phyloP scores from a whole-genome alignment of 37 sponge, comb jelly and placozoan species.

The Cladorhizidae sp. region DNA sequence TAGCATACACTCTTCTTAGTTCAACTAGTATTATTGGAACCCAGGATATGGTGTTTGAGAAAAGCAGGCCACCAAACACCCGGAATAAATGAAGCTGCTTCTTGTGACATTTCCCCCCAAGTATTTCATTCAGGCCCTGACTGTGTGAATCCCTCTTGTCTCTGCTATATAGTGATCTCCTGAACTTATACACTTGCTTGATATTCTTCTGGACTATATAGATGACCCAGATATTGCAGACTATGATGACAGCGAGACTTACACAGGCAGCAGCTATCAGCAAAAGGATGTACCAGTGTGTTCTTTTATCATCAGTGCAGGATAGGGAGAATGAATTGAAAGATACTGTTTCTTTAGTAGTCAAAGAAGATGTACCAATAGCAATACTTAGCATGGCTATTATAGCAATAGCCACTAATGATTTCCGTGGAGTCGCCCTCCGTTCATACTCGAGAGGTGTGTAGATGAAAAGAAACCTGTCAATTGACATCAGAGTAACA shows the following conservation, averaged over 20 bases:
- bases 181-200: neutral
- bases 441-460: neutral
- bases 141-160: too few species aligned
- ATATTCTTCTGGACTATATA: too few species aligned
- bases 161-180: neutral
- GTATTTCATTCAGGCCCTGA: too few species aligned
- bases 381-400: neutral
- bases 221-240: too few species aligned
- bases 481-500: neutral
- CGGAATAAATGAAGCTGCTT: too few species aligned
- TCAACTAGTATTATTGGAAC: neutral
- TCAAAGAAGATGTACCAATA: too few species aligned
- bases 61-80: neutral
- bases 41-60: neutral
- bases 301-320: too few species aligned
- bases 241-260: neutral
- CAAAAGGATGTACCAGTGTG: too few species aligned
- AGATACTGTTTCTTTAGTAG: neutral
- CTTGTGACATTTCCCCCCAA: too few species aligned
- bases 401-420: neutral
- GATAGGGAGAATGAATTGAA: neutral
- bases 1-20: neutral
- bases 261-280: too few species aligned
- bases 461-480: neutral
- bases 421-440: neutral